Conservation (phyloP, 1,140 invertebrate genomes). For the Drosophila oshimai region DNA sequence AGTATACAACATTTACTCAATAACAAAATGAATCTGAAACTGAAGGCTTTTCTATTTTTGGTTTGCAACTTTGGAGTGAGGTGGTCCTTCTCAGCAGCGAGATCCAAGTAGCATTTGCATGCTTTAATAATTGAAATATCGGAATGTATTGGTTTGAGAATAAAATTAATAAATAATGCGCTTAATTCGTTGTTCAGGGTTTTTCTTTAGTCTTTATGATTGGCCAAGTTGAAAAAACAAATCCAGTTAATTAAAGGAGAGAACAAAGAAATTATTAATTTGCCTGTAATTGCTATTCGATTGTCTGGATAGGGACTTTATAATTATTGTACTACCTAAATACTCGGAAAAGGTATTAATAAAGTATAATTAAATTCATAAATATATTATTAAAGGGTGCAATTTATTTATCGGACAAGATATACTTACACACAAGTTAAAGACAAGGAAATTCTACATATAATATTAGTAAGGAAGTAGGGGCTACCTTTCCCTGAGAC, state of each 20-base stretch:
- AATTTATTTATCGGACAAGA: too few species aligned
- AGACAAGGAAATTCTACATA: too few species aligned
- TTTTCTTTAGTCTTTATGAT: neutral
- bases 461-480: neutral
- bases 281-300: too few species aligned
- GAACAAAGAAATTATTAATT: too few species aligned
- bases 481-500: constrained; percentile 41
- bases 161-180: neutral
- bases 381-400: too few species aligned
- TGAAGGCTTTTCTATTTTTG: neutral
- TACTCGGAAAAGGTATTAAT: too few species aligned
- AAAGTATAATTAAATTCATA: too few species aligned
- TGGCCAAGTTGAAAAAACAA: too few species aligned
- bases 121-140: neutral
- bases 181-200: neutral
- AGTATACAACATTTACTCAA: neutral
- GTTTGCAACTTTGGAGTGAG: neutral
- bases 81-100: neutral
- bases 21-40: neutral
- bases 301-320: too few species aligned
- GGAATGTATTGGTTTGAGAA: neutral
- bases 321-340: too few species aligned
- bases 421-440: too few species aligned
- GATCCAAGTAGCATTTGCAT: neutral
- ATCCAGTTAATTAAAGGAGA: too few species aligned